Conservation (phyloP, 2,888 invertebrate species). For the Tanypteryx hageni region DNA sequence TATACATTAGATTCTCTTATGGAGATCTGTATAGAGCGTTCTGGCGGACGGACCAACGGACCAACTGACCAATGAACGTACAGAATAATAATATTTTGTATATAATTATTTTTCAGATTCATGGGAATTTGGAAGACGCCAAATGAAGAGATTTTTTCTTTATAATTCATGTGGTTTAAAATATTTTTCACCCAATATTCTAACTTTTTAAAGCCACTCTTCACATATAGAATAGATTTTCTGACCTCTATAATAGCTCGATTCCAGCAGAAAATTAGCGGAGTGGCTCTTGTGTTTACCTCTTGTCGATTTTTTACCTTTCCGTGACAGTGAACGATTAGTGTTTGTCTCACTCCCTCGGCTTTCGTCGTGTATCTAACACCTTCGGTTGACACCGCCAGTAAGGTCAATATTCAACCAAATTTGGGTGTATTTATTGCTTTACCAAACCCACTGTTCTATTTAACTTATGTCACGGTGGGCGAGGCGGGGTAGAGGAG, state of each 20-base stretch:
- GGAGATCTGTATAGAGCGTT: no score
- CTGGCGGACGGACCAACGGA: no score
- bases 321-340: conserved; percentile 2
- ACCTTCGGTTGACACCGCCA: conserved; percentile 1
- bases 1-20: no score
- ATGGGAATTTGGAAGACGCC: no score
- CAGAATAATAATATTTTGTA: no score
- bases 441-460: neutral
- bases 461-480: neutral
- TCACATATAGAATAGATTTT: no score
- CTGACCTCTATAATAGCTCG: neutral
- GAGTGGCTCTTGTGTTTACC: neutral
- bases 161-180: no score
- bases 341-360: neutral
- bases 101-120: no score
- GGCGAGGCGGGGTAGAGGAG: neutral
- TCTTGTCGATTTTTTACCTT: neutral
- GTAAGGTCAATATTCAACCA: neutral
- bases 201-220: no score
- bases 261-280: neutral
- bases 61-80: no score
- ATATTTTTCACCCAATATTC: no score
- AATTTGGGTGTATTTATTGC: conserved; percentile 16
- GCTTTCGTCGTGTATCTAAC: neutral
- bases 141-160: no score